Base-by-base conservation (phyloP, 2,888 invertebrate species). In the Lepidochitona cinerea region DNA sequence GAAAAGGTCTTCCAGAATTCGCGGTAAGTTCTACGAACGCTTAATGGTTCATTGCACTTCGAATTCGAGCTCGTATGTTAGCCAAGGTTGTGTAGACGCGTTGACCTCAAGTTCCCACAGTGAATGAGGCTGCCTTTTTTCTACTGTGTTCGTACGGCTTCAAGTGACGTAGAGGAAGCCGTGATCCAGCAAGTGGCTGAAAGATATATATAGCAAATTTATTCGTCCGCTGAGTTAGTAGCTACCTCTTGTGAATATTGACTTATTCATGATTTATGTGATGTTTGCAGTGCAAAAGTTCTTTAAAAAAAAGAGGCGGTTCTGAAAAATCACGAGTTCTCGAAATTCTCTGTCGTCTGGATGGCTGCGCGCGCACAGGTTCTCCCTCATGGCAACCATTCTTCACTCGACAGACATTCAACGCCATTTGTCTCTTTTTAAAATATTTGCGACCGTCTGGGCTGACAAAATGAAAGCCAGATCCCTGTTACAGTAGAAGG, bases 101-200 rank as follows among this genome's bases (percentile, higher is more conserved):
- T 26, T 59, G 59, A 59, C 59, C 59, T 59, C 59, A 29, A 59
- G n/a, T n/a, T n/a, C n/a, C n/a, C n/a, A n/a, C n/a, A n/a, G n/a
- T n/a, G n/a, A n/a, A n/a, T n/a, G n/a, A n/a, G n/a, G n/a, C n/a
- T n/a, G n/a, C n/a, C n/a, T n/a, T n/a, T n/a, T n/a, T n/a, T n/a
- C n/a, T n/a, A n/a, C n/a, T n/a, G n/a, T n/a, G n/a, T n/a, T n/a
- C n/a, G n/a, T n/a, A n/a, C n/a, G n/a, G n/a, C n/a, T n/a, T n/a
- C n/a, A 49, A 18, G 23, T 59, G 59, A 59, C 59, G 59, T 59
- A 29, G 59, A 59, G 59, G 59, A 59, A 59, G 59, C 32, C 49
- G 49, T 59, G 59, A 59, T 59, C 59, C 59, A 59, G 59, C 59
- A 59, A 59, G 59, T 59, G 59, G 59, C 32, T 29, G 26, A 59